phyloP scores from a whole-genome alignment of 2,113 vertebrate species.

The Hyperopisus bebe region DNA sequence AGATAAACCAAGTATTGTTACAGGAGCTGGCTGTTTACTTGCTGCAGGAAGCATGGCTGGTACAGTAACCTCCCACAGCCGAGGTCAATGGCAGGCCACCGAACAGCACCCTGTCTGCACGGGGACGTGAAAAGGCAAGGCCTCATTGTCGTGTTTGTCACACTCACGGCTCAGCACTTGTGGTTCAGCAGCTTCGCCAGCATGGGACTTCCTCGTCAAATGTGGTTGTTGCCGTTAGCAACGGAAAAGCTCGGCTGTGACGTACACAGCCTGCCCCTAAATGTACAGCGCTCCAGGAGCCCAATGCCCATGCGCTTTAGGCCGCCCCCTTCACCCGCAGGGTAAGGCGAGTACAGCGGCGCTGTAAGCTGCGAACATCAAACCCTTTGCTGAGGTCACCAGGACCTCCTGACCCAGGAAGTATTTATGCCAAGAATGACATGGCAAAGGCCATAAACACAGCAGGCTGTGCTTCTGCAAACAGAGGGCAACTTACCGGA shows the following conservation, averaged over 20 bases:
- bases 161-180: neutral
- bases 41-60: neutral
- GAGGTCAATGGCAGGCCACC: neutral
- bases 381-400: neutral
- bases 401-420: neutral
- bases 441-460: neutral
- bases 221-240: neutral
- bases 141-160: neutral
- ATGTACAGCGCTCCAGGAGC: neutral
- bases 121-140: neutral
- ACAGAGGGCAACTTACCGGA: conserved; percentile 52
- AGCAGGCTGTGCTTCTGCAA: neutral
- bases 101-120: neutral
- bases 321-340: neutral
- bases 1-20: conserved; percentile 37
- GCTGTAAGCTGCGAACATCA: neutral
- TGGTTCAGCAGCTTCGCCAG: neutral
- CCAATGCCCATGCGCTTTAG: neutral
- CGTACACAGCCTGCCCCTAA: neutral
- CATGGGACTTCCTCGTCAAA: neutral
- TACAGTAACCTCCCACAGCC: conserved; percentile 19
- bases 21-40: conserved; percentile 2
- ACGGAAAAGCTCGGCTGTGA: neutral
- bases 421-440: neutral
- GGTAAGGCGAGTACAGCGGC: neutral